A percentile compares a stretch with the other conserved stretches of the same genome.
Conservation (phyloP, 2,797 vertebrate genomes). For the Pangasius krempfi region DNA sequence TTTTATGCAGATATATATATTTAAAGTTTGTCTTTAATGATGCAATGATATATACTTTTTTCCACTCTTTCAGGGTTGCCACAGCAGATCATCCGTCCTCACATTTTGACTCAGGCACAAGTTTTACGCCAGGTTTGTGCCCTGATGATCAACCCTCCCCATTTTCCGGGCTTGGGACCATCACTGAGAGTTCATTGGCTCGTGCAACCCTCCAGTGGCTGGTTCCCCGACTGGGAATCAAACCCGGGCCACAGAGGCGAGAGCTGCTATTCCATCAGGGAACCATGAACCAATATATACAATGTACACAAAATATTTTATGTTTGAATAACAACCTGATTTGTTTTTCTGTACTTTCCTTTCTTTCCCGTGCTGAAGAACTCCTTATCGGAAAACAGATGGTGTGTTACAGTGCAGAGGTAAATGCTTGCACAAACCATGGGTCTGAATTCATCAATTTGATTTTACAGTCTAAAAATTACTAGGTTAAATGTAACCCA, state of each 20-base stretch:
- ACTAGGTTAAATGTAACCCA: neutral
- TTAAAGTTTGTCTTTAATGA: neutral
- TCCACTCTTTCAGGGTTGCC: no score
- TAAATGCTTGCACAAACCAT: neutral
- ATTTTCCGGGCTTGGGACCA: no score
- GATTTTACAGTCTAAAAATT: neutral
- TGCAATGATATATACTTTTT: neutral
- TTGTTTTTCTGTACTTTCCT: neutral
- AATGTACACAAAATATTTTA: neutral
- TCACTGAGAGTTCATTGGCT: no score
- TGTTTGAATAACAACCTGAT: neutral
- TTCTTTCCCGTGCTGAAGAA: neutral
- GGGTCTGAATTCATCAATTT: neutral
- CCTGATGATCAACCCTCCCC: no score
- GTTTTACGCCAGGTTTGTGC: no score
- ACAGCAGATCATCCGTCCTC: no score
- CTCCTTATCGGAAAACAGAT: neutral
- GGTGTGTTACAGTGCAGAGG: neutral
- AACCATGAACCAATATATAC: neutral
- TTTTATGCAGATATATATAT: neutral
- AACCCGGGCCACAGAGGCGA: no score
- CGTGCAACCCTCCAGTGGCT: no score
- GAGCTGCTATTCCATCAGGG: no score
- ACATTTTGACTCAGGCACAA: no score
- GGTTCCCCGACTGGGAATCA: no score